These are phyloP conservation scores for Hymenopus coronatus DNA, from an alignment of 2,888 invertebrate species.

Conservation along the genomic window DNA sequence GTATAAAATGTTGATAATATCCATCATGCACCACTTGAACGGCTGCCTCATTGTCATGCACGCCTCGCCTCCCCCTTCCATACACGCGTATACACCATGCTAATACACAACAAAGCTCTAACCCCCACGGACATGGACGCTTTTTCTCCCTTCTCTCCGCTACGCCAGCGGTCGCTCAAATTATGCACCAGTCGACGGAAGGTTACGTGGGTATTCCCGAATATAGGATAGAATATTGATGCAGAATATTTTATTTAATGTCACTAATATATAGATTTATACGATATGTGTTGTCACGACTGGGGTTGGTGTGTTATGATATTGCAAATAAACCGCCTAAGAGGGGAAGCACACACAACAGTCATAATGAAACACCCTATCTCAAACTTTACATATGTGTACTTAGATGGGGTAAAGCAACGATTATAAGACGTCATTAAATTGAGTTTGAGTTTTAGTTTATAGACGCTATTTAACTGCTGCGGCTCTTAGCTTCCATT, in stretches of 20 bases:
- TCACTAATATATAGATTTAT: too few relatives aligned
- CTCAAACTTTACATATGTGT: too few relatives aligned
- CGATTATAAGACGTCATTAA: too few relatives aligned
- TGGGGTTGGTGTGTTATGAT: too few relatives aligned
- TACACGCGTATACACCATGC: neutral
- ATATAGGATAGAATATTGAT: neutral
- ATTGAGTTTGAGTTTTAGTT: too few relatives aligned
- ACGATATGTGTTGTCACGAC: too few relatives aligned
- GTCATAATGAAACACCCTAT: too few relatives aligned
- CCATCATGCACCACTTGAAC: constrained; percentile 24
- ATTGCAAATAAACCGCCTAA: too few relatives aligned
- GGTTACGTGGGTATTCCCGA: neutral
- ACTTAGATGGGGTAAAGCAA: too few relatives aligned
- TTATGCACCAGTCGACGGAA: neutral
- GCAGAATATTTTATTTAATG: neutral
- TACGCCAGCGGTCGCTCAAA: neutral
- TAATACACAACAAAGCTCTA: neutral
- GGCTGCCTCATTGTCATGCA: neutral
- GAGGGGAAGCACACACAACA: too few relatives aligned
- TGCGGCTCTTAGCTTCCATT: too few relatives aligned
- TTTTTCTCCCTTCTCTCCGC: neutral
- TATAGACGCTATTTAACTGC: too few relatives aligned
- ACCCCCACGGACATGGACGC: neutral
- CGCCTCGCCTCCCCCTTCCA: neutral
- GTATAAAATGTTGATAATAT: constrained; percentile 22